Percentiles rank a stretch among this genome's conserved stretches.
These are phyloP conservation scores for Fissipunctia ypsillon DNA, from an alignment of 2,888 invertebrate genomes.

Conservation along the genomic window DNA sequence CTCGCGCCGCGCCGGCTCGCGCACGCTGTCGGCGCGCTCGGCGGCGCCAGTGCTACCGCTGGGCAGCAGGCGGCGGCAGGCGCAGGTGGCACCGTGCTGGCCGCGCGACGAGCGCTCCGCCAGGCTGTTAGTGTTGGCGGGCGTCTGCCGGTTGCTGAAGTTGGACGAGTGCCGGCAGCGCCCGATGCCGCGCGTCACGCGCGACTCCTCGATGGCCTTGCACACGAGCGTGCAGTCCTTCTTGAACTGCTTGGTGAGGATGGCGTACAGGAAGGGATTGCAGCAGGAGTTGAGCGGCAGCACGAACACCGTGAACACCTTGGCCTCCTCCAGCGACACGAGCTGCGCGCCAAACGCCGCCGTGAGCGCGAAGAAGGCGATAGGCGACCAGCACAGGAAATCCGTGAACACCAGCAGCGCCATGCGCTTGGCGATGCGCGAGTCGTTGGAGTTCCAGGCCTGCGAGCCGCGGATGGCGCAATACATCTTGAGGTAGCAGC, in stretches of 20 bases:
- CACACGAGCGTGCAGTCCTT: slow-evolving; percentile 99
- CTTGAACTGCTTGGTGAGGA: slow-evolving; percentile 99
- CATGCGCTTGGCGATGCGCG: slow-evolving; percentile 98
- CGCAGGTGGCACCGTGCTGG: slow-evolving; percentile 90
- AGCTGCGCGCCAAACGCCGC: slow-evolving; percentile 97
- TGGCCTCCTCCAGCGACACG: slow-evolving; percentile 98
- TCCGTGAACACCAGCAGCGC: slow-evolving; percentile 99
- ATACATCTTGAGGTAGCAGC: slow-evolving; percentile 99
- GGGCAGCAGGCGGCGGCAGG: slow-evolving; percentile 93
- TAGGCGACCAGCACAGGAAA: slow-evolving; percentile 99
- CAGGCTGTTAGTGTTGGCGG: slow-evolving; percentile 96
- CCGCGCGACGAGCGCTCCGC: slow-evolving; percentile 95
- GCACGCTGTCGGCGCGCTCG: slow-evolving; percentile 76
- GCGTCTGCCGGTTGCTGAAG: slow-evolving; percentile 96
- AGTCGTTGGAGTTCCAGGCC: slow-evolving; percentile 99
- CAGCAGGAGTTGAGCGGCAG: slow-evolving; percentile 99
- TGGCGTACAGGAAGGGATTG: slow-evolving; percentile 99
- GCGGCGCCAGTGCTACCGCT: slow-evolving; percentile 94
- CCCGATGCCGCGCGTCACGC: slow-evolving; percentile 96
- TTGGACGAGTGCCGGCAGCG: slow-evolving; percentile 96
- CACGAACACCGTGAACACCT: slow-evolving; percentile 98
- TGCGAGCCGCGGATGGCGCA: slow-evolving; percentile 99
- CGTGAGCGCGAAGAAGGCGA: slow-evolving; percentile 98
- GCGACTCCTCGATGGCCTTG: slow-evolving; percentile 98
- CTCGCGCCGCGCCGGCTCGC: slow-evolving; percentile 75